phyloP scores from a whole-genome alignment of 1,140 invertebrate genomes.

The Melipona quadrifasciata region DNA sequence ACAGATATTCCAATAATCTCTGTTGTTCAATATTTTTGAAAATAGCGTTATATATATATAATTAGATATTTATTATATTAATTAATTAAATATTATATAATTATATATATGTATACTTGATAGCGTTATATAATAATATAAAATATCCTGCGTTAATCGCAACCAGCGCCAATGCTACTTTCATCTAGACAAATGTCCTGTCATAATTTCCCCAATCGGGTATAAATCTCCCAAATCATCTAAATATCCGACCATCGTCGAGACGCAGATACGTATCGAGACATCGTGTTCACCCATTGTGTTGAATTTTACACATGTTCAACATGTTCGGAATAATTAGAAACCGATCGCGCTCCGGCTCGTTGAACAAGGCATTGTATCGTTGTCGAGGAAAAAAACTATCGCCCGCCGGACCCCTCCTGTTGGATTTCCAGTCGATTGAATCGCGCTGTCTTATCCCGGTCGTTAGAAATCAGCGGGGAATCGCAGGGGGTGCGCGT shows the following conservation, averaged over 20 bases:
- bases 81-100: no score
- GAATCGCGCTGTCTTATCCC: constrained; percentile 66
- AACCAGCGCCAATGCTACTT: no score
- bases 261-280: neutral
- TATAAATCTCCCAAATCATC: neutral
- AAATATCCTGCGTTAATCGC: no score
- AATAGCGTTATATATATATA: no score
- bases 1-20: no score
- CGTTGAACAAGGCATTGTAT: constrained; percentile 35
- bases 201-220: neutral
- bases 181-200: neutral
- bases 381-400: constrained; percentile 17
- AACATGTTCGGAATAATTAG: constrained; percentile 24
- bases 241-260: neutral
- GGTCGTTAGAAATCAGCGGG: constrained; percentile 53
- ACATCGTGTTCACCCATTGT: neutral
- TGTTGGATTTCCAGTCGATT: constrained; percentile 63
- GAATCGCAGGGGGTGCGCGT: constrained; percentile 42
- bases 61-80: no score
- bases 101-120: no score
- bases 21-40: no score
- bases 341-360: constrained; percentile 19
- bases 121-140: no score
- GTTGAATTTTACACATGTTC: constrained; percentile 2
- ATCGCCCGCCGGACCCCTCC: constrained; percentile 26